Conservation (phyloP, 2,888 invertebrate species). For the Amorpha juglandis region DNA sequence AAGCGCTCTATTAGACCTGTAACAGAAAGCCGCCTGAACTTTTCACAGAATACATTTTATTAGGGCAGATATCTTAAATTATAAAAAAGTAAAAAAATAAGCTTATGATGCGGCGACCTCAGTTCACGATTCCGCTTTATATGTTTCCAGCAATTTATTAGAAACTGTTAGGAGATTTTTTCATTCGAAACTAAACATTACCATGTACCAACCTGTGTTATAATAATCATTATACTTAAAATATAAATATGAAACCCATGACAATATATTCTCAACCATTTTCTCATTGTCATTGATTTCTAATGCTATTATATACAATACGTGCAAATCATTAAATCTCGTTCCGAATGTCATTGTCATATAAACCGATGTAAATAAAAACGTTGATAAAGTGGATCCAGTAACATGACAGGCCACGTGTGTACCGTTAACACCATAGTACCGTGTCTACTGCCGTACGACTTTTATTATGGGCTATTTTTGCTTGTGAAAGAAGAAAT, state of each 20-base stretch:
- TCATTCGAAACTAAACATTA: neutral
- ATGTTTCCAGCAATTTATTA: no score
- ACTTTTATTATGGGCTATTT: neutral
- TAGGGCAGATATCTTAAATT: no score
- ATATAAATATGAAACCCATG: neutral
- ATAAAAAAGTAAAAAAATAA: no score
- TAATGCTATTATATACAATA: neutral
- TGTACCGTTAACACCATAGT: slow-evolving; percentile 8
- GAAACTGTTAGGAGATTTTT: no score
- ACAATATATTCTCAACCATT: neutral
- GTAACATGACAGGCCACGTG: neutral
- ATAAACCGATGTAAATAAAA: slow-evolving; percentile 2
- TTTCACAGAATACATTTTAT: no score
- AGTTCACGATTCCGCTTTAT: no score
- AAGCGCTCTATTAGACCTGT: no score
- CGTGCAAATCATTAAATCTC: slow-evolving; percentile 15
- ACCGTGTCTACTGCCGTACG: neutral
- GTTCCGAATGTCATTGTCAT: neutral
- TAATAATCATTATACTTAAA: no score
- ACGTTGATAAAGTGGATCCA: neutral
- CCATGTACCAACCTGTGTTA: no score
- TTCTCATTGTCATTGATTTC: neutral
- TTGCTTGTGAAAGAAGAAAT: neutral
- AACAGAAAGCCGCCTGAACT: no score
- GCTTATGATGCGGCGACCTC: no score